Evolutionary conservation across 1,140 invertebrate species (phyloP), one percentile per base, ranked within the genome.

Genomic region (Pemphigus obesinymphae): DNA sequence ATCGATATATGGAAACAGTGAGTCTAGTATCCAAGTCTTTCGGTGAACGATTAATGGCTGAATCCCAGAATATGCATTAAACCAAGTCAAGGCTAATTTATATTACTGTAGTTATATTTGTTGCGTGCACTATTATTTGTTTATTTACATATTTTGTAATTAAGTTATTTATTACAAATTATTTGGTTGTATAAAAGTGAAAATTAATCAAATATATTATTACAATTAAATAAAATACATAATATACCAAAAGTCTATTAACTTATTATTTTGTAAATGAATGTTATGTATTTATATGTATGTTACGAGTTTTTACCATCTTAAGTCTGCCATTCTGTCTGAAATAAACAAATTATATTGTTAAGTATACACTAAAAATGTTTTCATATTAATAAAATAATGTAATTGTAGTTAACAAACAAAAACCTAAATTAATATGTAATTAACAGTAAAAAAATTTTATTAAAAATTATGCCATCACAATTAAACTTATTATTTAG

Each of bases 1-100:
- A 99, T 87, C 90, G 96, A 84, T 98, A 97, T 88, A 97, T 98
- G 93, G 97, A 98, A 87, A 91, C 96, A 8, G 97, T 94, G 91
- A 96, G 96, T 88, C 88, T 96, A 70, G 94, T 98, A 2, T 85
- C 85, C 23, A 85, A 82, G 84, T 75, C 85, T 1, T 92, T 91
- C 85, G 87, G 87, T 31, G 87, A 85, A 72, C 83, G 85, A 82
- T 2, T 98, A 96, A 86, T 92, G 91, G 85, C 91, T 89, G 86
- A 90, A 82, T 72, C 63, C 29, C 82, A 82, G 61, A 80, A 80
- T 80, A 80, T 80, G 75, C 75, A 80, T 80, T 58, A 80, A 80
- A 58, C 29, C 6, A 29, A 63, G 13, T 31, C 15, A 26, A 66
- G 8, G 20, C 7, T 11, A n/a, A n/a, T n/a, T n/a, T n/a, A n/a